These are phyloP conservation scores for Neotoma lepida DNA, from an alignment of 2,113 vertebrate species.

Conservation along the genomic window DNA sequence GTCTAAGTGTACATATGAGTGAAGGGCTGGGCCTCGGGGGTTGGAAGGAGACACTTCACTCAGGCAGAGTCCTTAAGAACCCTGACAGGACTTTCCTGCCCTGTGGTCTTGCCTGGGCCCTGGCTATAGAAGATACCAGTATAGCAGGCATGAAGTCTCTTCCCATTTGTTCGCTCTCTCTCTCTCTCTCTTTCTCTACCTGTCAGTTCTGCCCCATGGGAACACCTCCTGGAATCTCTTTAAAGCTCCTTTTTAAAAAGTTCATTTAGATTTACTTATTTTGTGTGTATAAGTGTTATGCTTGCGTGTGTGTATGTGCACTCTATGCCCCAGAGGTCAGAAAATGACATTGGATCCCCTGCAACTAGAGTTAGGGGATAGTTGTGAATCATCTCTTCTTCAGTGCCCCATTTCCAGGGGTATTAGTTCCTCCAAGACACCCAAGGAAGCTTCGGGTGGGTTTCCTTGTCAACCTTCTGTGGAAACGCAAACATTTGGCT, in stretches of 20 bases:
- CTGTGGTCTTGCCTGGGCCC: not conserved
- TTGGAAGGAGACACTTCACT: not conserved
- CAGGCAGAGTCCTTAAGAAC: not conserved
- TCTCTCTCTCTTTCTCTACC: not conserved
- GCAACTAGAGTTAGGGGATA: not conserved
- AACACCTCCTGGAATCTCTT: slow-evolving; percentile 56
- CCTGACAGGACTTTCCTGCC: not conserved
- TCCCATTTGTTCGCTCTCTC: too few species aligned
- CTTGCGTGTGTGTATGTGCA: not conserved
- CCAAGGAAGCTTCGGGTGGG: slow-evolving; percentile 68
- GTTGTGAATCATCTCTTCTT: not conserved
- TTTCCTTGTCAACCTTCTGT: slow-evolving; percentile 73
- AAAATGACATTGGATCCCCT: not conserved
- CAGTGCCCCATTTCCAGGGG: slow-evolving; percentile 1
- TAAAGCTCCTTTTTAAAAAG: not conserved
- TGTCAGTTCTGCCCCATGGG: not conserved
- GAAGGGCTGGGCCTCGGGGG: not conserved
- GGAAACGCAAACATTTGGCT: slow-evolving; percentile 72
- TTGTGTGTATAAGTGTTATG: not conserved
- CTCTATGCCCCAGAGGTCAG: not conserved
- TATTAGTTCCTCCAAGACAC: slow-evolving; percentile 64
- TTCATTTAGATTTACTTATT: not conserved
- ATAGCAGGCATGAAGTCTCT: too few species aligned
- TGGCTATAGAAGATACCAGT: too few species aligned
- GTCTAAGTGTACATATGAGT: fast-evolving